Percentiles rank a stretch among this genome's conserved stretches.
Evolutionary conservation across 2,888 invertebrate species (phyloP).

Genomic region (Listrodromus nycthemerus): DNA sequence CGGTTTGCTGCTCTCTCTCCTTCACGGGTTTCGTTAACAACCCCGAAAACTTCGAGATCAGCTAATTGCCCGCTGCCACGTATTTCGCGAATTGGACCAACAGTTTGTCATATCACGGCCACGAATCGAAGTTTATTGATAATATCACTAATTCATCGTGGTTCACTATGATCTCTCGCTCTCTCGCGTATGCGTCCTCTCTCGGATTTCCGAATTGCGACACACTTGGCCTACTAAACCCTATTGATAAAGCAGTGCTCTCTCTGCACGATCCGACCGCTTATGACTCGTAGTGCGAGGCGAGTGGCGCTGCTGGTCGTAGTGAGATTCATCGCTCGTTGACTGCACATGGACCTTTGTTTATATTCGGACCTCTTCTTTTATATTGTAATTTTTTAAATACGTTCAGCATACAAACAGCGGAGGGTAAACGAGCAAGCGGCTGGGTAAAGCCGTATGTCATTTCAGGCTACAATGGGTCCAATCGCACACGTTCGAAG

Average conservation of each 20-base stretch:
- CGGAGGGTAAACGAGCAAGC: not conserved
- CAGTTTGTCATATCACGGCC: slow-evolving; percentile 56
- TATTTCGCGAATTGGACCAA: slow-evolving; percentile 44
- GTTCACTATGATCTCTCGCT: not conserved
- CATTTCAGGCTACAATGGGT: not conserved
- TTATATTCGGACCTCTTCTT: not conserved
- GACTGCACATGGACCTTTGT: not conserved
- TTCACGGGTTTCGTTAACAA: not conserved
- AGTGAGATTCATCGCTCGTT: not conserved
- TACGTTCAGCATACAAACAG: not conserved
- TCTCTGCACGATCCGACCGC: slow-evolving; percentile 8
- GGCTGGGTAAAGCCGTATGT: not conserved
- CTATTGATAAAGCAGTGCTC: slow-evolving; percentile 17
- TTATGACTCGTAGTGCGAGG: slow-evolving; percentile 16
- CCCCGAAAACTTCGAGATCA: slow-evolving; percentile 57
- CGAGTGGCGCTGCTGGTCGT: slow-evolving; percentile 4
- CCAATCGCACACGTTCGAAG: not conserved
- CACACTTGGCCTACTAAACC: slow-evolving; percentile 35
- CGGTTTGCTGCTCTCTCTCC: not conserved
- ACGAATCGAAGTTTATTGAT: slow-evolving; percentile 19
- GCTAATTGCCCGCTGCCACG: slow-evolving; percentile 56
- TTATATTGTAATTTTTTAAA: no score
- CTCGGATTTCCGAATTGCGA: slow-evolving; percentile 12
- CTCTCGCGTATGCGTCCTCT: slow-evolving; percentile 2
- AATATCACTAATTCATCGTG: not conserved